Evolutionary conservation across 37 sponge, comb jelly and placozoan species (phyloP).

Genomic region (Geodia barretti): DNA sequence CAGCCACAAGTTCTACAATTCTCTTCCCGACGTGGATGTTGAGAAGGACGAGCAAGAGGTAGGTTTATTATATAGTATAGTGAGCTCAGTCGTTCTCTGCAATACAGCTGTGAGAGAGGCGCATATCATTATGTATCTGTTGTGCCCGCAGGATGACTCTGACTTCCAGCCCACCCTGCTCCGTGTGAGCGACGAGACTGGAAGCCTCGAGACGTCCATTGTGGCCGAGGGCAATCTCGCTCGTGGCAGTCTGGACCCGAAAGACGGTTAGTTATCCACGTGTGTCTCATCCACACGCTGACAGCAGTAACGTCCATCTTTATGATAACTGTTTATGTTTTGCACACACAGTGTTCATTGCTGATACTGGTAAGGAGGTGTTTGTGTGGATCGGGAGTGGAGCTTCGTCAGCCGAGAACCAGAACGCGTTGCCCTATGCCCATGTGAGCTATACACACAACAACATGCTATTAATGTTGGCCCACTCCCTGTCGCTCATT

Average conservation of each 20-base stretch:
- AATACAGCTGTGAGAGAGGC: too few relatives aligned
- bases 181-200: conserved; percentile 83
- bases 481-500: not conserved
- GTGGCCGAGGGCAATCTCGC: conserved; percentile 48
- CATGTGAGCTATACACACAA: conserved; percentile 53
- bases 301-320: not conserved
- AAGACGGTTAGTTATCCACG: conserved; percentile 46
- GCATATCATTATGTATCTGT: too few relatives aligned
- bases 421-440: conserved; percentile 85
- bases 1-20: conserved; percentile 61
- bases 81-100: not conserved
- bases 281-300: not conserved
- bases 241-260: conserved; percentile 48
- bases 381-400: conserved; percentile 79
- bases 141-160: conserved; percentile 1
- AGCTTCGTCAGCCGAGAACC: conserved; percentile 60
- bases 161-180: conserved; percentile 42
- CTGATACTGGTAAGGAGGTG: conserved; percentile 62
- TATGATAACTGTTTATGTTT: not conserved
- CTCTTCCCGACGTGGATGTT: conserved; percentile 36
- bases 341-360: conserved; percentile 69
- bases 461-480: too few relatives aligned
- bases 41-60: conserved; percentile 35
- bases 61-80: not conserved
- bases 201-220: conserved; percentile 46